A percentile compares a stretch with the other conserved stretches of the same genome.
Evolutionary conservation across 2,888 invertebrate species (phyloP).

Genomic region (Melolontha melolontha): DNA sequence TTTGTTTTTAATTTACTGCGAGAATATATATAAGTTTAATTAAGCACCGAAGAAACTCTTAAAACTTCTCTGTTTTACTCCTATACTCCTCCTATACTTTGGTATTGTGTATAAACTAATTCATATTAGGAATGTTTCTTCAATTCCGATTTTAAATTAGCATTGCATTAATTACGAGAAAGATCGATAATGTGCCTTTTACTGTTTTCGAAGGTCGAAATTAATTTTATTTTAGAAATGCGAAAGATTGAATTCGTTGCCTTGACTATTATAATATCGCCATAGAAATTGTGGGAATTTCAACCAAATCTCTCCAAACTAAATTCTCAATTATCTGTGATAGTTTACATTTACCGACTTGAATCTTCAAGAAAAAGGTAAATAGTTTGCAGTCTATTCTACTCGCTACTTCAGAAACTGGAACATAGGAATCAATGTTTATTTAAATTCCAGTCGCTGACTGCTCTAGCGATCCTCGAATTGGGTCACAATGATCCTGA

Average conservation of each 20-base stretch:
- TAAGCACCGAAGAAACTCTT: conserved; percentile 40
- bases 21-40: conserved; percentile 51
- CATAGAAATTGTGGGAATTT: conserved; percentile 13
- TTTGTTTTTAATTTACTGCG: conserved; percentile 55
- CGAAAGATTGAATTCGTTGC: conserved; percentile 8
- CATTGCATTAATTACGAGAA: conserved; percentile 1
- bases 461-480: conserved; percentile 28
- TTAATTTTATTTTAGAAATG: conserved; percentile 30
- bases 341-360: conserved; percentile 18
- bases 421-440: conserved; percentile 38
- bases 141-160: conserved; percentile 20
- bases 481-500: conserved; percentile 43
- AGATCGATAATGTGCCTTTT: conserved; percentile 23
- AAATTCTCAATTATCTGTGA: conserved; percentile 30
- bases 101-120: conserved; percentile 9
- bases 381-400: conserved; percentile 39
- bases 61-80: conserved; percentile 2
- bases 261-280: conserved; percentile 18
- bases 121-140: conserved; percentile 13
- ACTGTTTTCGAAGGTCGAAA: conserved; percentile 16
- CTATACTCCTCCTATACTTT: no score
- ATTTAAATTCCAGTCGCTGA: conserved; percentile 33
- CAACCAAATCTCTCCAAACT: conserved; percentile 10
- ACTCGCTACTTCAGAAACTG: conserved; percentile 11
- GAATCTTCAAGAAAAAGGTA: conserved; percentile 35